These are phyloP conservation scores for Drosophila erecta DNA, from an alignment of 1,140 invertebrate species.

Conservation along the genomic window DNA sequence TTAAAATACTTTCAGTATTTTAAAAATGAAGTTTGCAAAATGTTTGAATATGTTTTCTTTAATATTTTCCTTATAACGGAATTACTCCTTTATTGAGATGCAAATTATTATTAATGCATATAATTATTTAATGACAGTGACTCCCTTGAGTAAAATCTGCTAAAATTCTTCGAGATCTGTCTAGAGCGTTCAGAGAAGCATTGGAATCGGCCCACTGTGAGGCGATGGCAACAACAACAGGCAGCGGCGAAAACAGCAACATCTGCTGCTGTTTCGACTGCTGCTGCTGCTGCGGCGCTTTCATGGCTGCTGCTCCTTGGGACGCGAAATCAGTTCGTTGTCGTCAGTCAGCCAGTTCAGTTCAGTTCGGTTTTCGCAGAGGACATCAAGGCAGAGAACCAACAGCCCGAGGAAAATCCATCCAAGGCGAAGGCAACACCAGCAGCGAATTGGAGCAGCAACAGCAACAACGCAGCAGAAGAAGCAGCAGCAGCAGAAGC, in stretches of 20 bases:
- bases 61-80: too few species aligned
- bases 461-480: conserved; percentile 15
- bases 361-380: conserved; percentile 63
- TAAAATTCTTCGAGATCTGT: not conserved
- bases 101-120: too few species aligned
- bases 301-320: conserved; percentile 60
- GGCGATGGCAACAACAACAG: conserved; percentile 17
- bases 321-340: conserved; percentile 72
- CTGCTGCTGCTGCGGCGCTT: conserved; percentile 34
- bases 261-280: conserved; percentile 64
- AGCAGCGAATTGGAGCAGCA: conserved; percentile 30
- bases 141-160: not conserved
- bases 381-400: conserved; percentile 25
- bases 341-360: conserved; percentile 70
- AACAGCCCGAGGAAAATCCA: conserved; percentile 50
- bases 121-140: too few species aligned
- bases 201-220: not conserved
- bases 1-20: too few species aligned
- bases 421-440: conserved; percentile 53
- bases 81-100: too few species aligned
- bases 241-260: conserved; percentile 42
- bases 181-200: conserved; percentile 1
- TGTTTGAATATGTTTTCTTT: too few species aligned
- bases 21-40: not conserved
- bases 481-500: conserved; percentile 5